phyloP scores from a whole-genome alignment of 2,888 invertebrate genomes.

The Thymelicus acteon region DNA sequence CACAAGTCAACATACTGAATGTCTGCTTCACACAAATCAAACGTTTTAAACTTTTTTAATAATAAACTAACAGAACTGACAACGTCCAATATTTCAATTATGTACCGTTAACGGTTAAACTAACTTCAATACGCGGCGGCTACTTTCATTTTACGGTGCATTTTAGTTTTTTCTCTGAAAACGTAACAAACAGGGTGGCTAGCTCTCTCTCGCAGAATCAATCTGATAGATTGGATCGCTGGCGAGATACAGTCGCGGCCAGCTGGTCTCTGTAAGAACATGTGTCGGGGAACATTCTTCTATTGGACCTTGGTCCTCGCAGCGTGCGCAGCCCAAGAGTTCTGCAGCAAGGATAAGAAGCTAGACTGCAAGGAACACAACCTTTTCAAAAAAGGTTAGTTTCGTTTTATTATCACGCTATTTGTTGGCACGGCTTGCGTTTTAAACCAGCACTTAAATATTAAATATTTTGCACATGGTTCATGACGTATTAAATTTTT shows the following conservation, averaged over 20 bases:
- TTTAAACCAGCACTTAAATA: no score
- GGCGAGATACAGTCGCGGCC: constrained; percentile 33
- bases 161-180: constrained; percentile 62
- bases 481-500: no score
- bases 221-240: constrained; percentile 58
- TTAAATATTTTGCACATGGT: no score
- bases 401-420: background rate
- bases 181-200: constrained; percentile 50
- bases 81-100: background rate
- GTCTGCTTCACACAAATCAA: background rate
- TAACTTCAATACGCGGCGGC: constrained; percentile 23
- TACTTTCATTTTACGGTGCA: constrained; percentile 74
- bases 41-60: background rate
- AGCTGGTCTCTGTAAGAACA: constrained; percentile 20
- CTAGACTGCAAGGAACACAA: constrained; percentile 30
- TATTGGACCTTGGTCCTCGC: constrained; percentile 16
- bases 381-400: constrained; percentile 31
- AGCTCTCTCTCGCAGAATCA: constrained; percentile 60
- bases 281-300: constrained; percentile 20
- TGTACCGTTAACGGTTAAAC: background rate
- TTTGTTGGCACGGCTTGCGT: no score
- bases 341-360: constrained; percentile 24
- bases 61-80: background rate
- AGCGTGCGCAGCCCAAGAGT: constrained; percentile 17
- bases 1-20: no score